Base-by-base conservation (phyloP, 2,113 vertebrate genomes). In the Ctenomys sociabilis region DNA sequence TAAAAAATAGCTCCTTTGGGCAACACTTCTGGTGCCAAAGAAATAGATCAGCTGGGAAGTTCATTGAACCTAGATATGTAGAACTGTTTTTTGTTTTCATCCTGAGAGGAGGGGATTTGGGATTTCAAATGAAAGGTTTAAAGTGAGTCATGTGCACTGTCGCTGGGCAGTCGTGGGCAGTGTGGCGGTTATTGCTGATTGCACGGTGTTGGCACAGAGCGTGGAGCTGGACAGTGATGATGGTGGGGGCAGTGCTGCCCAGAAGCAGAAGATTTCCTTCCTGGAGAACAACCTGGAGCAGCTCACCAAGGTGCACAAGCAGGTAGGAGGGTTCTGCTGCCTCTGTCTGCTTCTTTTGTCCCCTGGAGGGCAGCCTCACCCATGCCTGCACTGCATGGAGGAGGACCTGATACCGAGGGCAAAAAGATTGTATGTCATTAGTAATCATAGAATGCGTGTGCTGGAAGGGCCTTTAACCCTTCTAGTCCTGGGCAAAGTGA, bases 231-330 rank as follows among this genome's bases (percentile, higher is more conserved):
- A 99, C 97, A 99, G 98, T 2, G 99, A 99, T 9, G 99, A 99
- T 5, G 99, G 98, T 43, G 99, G 99, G 0, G 99, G 99, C 28
- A 99, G 99, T 12, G 98, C 99, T 0, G 99, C 99, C 30, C 99
- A 99, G 98, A 99, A 99, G 97, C 99, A 99, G 98, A 99, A 99
- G 97, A 99, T 99, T 97, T 99, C 99, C 97, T 99, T 99, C 98
- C 98, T 99, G 98, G 99, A 99, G 98, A 99, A 99, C 97, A 99
- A 99, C 98, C 96, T 99, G 98, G 99, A 99, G 95, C 99, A 99
- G 97, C 99, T 99, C 98, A 99, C 99, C 49, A 99, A 99, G 90
- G 99, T 99, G 98, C 99, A 99, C 98, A 99, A 99, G 97, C 99
- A 99, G 99, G 99, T 99, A 98, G 63, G 98, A 95, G 80, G 61